Percentiles rank a stretch among this genome's conserved stretches.
Evolutionary conservation across 2,888 invertebrate species (phyloP).

Genomic region (Vanessa cardui): DNA sequence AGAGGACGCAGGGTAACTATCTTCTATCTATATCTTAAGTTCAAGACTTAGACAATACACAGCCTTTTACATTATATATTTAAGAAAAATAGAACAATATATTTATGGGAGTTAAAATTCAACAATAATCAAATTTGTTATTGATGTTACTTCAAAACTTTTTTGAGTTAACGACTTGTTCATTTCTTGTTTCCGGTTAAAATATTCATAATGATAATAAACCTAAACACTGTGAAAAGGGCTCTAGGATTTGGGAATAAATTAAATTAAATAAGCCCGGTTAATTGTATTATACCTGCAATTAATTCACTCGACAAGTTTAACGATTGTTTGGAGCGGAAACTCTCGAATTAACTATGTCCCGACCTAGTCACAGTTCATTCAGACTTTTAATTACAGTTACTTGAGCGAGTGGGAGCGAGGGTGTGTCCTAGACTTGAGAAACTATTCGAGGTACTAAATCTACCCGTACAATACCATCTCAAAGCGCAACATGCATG

Average conservation of each 20-base stretch:
- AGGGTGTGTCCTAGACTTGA: conserved; percentile 51
- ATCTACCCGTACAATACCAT: conserved; percentile 64
- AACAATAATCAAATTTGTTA: too few species aligned
- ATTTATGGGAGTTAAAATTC: too few species aligned
- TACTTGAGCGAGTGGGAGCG: conserved; percentile 51
- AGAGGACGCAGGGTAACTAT: too few species aligned
- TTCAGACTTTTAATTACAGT: conserved; percentile 71
- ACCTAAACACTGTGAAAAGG: conserved; percentile 21
- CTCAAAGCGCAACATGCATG: conserved; percentile 74
- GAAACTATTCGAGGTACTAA: conserved; percentile 76
- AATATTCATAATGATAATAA: conserved; percentile 26
- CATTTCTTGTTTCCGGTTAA: conserved; percentile 14
- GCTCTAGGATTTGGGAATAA: conserved; percentile 22
- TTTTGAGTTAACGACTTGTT: too few species aligned
- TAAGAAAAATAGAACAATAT: too few species aligned
- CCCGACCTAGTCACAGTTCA: conserved; percentile 56
- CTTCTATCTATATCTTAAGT: too few species aligned
- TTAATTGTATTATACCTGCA: conserved; percentile 36
- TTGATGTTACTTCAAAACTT: too few species aligned
- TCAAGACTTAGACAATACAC: too few species aligned
- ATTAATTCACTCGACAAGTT: conserved; percentile 39
- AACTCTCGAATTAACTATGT: conserved; percentile 48
- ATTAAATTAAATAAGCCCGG: conserved; percentile 25
- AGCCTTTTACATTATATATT: too few species aligned
- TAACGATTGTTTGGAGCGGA: conserved; percentile 41